These are phyloP conservation scores for Pteronura brasiliensis DNA, from an alignment of 2,113 vertebrate genomes.

Conservation along the genomic window DNA sequence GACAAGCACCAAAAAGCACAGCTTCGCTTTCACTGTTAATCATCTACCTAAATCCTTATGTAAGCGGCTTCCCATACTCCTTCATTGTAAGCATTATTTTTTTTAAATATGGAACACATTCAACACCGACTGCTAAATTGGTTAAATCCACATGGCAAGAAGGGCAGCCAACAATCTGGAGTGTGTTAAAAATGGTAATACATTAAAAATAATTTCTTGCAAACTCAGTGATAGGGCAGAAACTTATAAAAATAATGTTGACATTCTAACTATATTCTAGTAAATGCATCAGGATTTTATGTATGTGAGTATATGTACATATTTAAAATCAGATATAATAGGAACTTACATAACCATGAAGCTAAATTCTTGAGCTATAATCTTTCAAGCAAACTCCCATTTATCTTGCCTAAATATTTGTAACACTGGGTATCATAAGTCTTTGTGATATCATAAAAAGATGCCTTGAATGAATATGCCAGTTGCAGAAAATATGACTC, in stretches of 20 bases:
- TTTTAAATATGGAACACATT: conserved; percentile 57
- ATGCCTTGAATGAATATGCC: not conserved
- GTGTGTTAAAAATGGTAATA: conserved; percentile 67
- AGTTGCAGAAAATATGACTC: conserved; percentile 4
- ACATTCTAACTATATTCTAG: not conserved
- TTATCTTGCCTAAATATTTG: not conserved
- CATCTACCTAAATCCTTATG: conserved; percentile 42
- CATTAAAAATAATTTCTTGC: conserved; percentile 54
- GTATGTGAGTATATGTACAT: not conserved
- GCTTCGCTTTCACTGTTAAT: conserved; percentile 48
- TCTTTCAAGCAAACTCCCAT: not conserved
- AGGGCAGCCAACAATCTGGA: conserved; percentile 66
- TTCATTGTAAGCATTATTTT: conserved; percentile 53
- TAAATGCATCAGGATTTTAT: not conserved
- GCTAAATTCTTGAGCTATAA: not conserved
- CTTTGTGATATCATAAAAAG: not conserved
- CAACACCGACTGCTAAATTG: conserved; percentile 55
- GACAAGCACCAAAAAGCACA: not conserved
- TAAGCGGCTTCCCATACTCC: conserved; percentile 33
- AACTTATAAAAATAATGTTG: conserved; percentile 36
- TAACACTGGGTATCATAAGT: not conserved
- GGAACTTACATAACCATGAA: not conserved
- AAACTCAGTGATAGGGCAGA: conserved; percentile 51
- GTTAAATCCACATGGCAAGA: conserved; percentile 60
- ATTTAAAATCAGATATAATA: not conserved